phyloP scores from a whole-genome alignment of 2,888 invertebrate genomes.

The Mellilla xanthometata region DNA sequence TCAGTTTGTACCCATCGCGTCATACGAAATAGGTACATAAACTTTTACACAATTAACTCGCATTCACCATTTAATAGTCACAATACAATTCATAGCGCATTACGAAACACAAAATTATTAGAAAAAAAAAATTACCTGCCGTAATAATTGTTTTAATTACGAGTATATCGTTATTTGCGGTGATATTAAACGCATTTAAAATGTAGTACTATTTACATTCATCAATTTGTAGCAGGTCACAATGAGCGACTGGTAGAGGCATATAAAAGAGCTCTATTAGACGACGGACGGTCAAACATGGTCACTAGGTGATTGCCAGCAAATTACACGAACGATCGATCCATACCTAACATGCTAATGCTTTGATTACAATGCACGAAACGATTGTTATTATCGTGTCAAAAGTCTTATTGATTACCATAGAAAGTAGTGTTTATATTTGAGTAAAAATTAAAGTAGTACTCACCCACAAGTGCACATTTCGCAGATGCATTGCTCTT shows the following conservation, averaged over 20 bases:
- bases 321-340: slow-evolving; percentile 25
- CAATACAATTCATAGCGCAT: too few relatives aligned
- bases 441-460: too few relatives aligned
- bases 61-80: too few relatives aligned
- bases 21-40: slow-evolving; percentile 3
- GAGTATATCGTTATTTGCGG: too few relatives aligned
- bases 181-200: slow-evolving; percentile 15
- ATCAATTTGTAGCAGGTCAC: slow-evolving; percentile 18
- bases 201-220: slow-evolving; percentile 12
- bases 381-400: slow-evolving; percentile 22
- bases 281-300: slow-evolving; percentile 31
- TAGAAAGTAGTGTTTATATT: slow-evolving; percentile 2
- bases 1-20: slow-evolving; percentile 15
- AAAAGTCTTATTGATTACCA: slow-evolving; percentile 19
- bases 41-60: slow-evolving; percentile 2
- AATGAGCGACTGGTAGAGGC: slow-evolving; percentile 28
- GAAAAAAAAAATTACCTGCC: too few relatives aligned
- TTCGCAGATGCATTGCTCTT: slow-evolving; percentile 94
- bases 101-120: too few relatives aligned
- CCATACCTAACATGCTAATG: slow-evolving; percentile 16
- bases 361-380: slow-evolving; percentile 9
- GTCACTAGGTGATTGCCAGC: slow-evolving; percentile 22
- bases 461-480: slow-evolving; percentile 96
- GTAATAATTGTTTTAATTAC: too few relatives aligned
- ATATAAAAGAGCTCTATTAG: slow-evolving; percentile 39